A percentile compares a stretch with the other conserved stretches of the same genome.
These are phyloP conservation scores for Teleogryllus occipitalis DNA, from an alignment of 1,140 invertebrate genomes.

Conservation along the genomic window DNA sequence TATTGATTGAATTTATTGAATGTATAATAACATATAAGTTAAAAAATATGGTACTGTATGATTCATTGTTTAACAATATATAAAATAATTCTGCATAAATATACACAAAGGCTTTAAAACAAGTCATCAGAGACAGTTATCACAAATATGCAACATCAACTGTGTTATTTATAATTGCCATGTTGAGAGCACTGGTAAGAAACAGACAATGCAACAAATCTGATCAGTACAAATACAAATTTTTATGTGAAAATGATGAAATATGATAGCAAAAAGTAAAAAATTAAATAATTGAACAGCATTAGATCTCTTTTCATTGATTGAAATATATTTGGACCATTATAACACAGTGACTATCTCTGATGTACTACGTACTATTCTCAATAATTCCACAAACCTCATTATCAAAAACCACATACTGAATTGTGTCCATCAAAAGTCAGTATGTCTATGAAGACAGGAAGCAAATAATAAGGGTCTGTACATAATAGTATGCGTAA, in stretches of 20 bases:
- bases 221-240: no score
- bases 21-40: constrained; percentile 6
- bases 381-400: constrained; percentile 1
- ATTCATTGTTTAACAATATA: constrained; percentile 6
- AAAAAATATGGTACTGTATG: constrained; percentile 2
- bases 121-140: constrained; percentile 4
- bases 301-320: not conserved
- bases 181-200: not conserved
- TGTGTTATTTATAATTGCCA: not conserved
- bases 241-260: no score
- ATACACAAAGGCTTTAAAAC: constrained; percentile 5
- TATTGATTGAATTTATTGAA: not conserved
- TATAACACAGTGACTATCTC: not conserved
- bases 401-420: constrained; percentile 2
- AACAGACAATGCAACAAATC: not conserved
- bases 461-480: not conserved
- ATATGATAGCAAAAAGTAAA: not conserved
- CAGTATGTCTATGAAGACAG: not conserved
- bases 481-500: not conserved
- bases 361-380: constrained; percentile 1
- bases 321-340: constrained; percentile 2
- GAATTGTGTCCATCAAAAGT: not conserved
- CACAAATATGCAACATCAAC: not conserved
- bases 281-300: not conserved
- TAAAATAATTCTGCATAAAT: constrained; percentile 6